These are phyloP conservation scores for Phacellophora camtschatica DNA, from an alignment of 30 jellyfish, hydroid and myxozoan genomes.

Conservation along the genomic window DNA sequence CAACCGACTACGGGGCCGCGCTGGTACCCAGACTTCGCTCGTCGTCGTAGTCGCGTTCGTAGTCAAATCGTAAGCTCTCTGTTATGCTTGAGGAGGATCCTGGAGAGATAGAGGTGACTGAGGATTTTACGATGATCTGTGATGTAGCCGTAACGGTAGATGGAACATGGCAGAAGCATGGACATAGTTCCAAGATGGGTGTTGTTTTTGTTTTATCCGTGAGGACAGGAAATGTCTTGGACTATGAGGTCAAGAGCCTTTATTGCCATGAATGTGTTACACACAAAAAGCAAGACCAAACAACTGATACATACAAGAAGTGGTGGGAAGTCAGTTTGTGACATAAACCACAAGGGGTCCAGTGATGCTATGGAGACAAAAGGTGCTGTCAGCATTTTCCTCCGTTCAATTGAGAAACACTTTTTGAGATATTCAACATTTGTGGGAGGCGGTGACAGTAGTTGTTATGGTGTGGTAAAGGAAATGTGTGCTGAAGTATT, in stretches of 20 bases:
- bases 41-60: no score
- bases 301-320: background rate
- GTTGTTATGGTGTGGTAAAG: background rate
- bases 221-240: constrained; percentile 41
- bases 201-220: constrained; percentile 38
- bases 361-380: background rate
- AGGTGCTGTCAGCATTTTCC: background rate
- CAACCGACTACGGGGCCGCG: no score
- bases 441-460: constrained; percentile 12
- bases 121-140: background rate
- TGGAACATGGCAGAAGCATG: constrained; percentile 57
- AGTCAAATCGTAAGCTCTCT: no score
- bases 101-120: background rate
- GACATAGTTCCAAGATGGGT: constrained; percentile 41
- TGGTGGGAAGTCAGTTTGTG: background rate
- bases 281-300: background rate
- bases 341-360: constrained; percentile 10
- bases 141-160: constrained; percentile 24
- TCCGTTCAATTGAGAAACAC: background rate
- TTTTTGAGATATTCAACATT: background rate
- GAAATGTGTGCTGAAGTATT: background rate
- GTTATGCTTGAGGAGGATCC: no score
- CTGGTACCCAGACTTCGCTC: no score
- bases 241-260: background rate
- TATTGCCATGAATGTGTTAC: constrained; percentile 17